Evolutionary conservation across 92 coral and sea anemone species (phyloP).

Genomic region (Blastomussa wellsi): DNA sequence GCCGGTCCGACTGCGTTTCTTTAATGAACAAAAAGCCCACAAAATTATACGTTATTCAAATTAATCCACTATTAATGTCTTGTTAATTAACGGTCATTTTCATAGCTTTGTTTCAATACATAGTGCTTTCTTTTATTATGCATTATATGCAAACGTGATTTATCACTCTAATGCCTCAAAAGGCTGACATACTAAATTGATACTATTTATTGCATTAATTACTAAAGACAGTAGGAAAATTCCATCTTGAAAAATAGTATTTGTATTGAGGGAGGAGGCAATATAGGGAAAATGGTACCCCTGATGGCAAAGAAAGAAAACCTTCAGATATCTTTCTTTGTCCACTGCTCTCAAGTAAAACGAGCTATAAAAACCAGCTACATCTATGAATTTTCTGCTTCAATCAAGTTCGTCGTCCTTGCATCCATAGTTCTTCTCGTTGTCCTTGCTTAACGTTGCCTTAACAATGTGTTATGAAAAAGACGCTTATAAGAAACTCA

Average conservation of each 20-base stretch:
- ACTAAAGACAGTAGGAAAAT: neutral
- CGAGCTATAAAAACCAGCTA: neutral
- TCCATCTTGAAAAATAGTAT: neutral
- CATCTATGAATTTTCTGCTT: neutral
- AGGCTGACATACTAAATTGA: neutral
- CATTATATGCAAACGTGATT: neutral
- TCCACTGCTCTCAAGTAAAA: neutral
- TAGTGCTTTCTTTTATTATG: neutral
- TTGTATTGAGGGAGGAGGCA: neutral
- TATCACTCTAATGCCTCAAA: neutral
- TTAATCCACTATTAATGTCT: neutral
- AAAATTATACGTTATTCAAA: neutral
- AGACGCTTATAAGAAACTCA: neutral
- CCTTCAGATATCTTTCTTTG: neutral
- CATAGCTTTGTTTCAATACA: neutral
- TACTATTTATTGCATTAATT: neutral
- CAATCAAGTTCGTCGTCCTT: neutral
- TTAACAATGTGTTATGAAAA: neutral
- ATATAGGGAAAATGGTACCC: neutral
- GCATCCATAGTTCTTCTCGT: neutral
- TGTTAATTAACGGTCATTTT: neutral
- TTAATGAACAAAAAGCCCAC: constrained; percentile 2
- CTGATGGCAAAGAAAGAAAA: neutral
- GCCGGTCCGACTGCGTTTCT: neutral
- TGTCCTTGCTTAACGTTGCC: neutral